Evolutionary conservation across 1,140 invertebrate species (phyloP).

Genomic region (Euura lappo): DNA sequence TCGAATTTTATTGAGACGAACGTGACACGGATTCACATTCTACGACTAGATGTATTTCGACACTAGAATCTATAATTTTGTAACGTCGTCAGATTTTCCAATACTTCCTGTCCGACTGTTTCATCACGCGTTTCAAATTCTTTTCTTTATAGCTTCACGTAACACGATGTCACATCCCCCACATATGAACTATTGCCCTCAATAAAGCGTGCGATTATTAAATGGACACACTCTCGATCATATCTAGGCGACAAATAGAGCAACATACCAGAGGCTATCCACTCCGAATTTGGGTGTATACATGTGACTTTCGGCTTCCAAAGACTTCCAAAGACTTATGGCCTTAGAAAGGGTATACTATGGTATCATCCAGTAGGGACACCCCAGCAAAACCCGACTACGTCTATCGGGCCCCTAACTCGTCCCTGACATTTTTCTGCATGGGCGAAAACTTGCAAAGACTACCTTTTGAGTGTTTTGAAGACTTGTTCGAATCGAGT

Average conservation of each 20-base stretch:
- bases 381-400: too few species aligned
- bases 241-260: constrained; percentile 30
- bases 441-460: too few species aligned
- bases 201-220: not conserved
- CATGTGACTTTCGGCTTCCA: not conserved
- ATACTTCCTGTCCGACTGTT: not conserved
- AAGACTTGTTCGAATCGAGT: too few species aligned
- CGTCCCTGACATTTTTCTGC: too few species aligned
- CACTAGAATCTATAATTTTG: constrained; percentile 50
- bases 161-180: not conserved
- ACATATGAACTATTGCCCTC: not conserved
- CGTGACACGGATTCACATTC: not conserved
- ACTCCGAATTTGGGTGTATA: too few species aligned
- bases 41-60: constrained; percentile 27
- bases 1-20: not conserved
- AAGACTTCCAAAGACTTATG: too few species aligned
- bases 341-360: not conserved
- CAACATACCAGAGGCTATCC: constrained; percentile 16
- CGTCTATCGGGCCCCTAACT: too few species aligned
- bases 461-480: too few species aligned
- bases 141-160: constrained; percentile 32
- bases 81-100: constrained; percentile 20
- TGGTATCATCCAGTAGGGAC: not conserved
- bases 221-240: not conserved
- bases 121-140: constrained; percentile 36